These are phyloP conservation scores for Wiebesia pumilae DNA, from an alignment of 1,140 invertebrate species.

Conservation along the genomic window DNA sequence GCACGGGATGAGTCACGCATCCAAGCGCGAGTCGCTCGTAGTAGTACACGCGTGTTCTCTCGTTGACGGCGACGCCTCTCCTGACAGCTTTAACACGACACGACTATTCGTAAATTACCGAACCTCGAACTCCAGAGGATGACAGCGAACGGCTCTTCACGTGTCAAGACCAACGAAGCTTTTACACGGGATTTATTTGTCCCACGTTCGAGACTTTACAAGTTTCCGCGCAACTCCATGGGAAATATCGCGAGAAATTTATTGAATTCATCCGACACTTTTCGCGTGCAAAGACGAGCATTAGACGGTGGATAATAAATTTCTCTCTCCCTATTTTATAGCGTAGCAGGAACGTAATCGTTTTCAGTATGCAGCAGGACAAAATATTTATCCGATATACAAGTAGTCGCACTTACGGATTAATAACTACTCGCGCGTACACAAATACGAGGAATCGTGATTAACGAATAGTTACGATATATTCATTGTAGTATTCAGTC, in stretches of 20 bases:
- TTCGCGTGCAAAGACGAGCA: background rate
- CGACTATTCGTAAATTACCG: conserved; percentile 17
- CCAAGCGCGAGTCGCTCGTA: conserved; percentile 44
- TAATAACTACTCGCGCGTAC: too few species aligned
- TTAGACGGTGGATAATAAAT: too few species aligned
- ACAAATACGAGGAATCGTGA: background rate
- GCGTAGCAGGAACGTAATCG: too few species aligned
- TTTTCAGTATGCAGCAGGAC: too few species aligned
- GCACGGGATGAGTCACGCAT: conserved; percentile 50
- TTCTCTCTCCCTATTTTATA: too few species aligned
- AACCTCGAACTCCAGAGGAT: conserved; percentile 3
- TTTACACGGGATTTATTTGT: background rate
- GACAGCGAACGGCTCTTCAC: conserved; percentile 6
- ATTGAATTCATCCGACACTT: too few species aligned
- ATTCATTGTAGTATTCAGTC: too few species aligned
- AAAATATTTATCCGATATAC: too few species aligned
- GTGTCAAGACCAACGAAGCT: background rate
- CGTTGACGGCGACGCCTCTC: conserved; percentile 6
- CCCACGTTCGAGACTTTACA: conserved; percentile 10
- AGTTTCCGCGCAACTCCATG: background rate
- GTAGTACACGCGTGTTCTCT: conserved; percentile 19
- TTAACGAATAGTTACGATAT: background rate
- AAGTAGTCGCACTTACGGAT: too few species aligned
- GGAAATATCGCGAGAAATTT: background rate
- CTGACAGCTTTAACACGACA: background rate